A percentile compares a stretch with the other conserved stretches of the same genome.
Conservation (phyloP, 1,140 invertebrate species). For the Bombus breviceps region DNA sequence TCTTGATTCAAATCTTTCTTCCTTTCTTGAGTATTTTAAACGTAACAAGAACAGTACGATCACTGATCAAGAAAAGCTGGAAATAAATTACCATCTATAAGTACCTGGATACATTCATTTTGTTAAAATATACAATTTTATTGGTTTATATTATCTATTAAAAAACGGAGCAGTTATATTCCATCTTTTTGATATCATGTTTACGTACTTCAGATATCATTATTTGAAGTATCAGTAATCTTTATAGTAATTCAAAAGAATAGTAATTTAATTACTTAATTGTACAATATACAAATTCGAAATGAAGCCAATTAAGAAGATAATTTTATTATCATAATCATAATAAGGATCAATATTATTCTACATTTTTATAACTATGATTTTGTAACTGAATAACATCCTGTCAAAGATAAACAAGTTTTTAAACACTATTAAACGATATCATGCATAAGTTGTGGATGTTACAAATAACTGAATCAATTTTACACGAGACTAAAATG, state of each 20-base stretch:
- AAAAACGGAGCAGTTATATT: no score
- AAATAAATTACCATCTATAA: neutral
- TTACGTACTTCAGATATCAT: no score
- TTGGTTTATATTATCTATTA: no score
- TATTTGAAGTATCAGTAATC: neutral
- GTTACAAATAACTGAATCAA: neutral
- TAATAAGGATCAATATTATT: no score
- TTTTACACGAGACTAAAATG: neutral
- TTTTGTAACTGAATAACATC: neutral
- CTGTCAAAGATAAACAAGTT: neutral
- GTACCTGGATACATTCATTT: no score
- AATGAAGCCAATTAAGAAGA: no score
- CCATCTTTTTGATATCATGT: no score
- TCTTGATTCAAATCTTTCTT: no score
- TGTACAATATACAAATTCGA: no score
- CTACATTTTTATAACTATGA: no score
- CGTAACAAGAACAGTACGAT: neutral
- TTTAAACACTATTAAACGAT: neutral
- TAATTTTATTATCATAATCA: neutral
- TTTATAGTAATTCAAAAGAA: neutral
- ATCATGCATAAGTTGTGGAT: neutral
- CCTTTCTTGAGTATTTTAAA: rapidly evolving
- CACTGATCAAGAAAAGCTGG: neutral
- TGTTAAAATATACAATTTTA: no score
- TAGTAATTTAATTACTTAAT: no score